phyloP scores from a whole-genome alignment of 2,113 vertebrate genomes.

The Tylochromis polylepis region DNA sequence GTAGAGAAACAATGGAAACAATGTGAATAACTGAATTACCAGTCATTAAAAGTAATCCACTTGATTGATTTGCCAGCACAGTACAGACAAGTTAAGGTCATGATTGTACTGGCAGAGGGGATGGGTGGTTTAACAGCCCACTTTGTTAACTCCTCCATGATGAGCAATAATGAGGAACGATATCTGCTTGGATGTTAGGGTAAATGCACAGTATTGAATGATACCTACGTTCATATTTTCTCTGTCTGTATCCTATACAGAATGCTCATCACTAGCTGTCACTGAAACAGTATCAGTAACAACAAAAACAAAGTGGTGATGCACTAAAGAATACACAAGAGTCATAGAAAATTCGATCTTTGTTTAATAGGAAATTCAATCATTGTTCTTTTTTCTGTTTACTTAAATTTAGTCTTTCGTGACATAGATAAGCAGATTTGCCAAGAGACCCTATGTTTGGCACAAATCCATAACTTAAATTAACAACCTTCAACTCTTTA shows the following conservation, averaged over 20 bases:
- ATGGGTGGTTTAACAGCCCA: not conserved
- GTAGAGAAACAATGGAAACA: not conserved
- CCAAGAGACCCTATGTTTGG: slow-evolving; percentile 41
- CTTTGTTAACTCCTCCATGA: not conserved
- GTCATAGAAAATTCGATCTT: not conserved
- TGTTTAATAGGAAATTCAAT: not conserved
- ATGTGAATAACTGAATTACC: not conserved
- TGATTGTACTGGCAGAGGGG: not conserved
- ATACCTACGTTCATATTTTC: not conserved
- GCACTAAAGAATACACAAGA: not conserved
- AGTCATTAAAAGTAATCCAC: not conserved
- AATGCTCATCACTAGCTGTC: not conserved
- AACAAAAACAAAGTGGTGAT: not conserved
- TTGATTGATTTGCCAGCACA: not conserved
- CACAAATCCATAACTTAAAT: slow-evolving; percentile 35
- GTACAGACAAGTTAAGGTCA: not conserved
- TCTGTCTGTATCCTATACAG: not conserved
- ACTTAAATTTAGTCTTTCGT: not conserved
- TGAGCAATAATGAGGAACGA: not conserved
- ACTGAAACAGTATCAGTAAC: not conserved
- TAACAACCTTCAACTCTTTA: slow-evolving; percentile 41
- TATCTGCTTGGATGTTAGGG: not conserved
- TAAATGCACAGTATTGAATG: not conserved
- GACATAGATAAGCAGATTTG: slow-evolving; percentile 10
- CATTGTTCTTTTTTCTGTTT: not conserved